Percentiles rank a stretch among this genome's conserved stretches.
Conservation (phyloP, 2,888 invertebrate genomes). For the Heliconius hortense region DNA sequence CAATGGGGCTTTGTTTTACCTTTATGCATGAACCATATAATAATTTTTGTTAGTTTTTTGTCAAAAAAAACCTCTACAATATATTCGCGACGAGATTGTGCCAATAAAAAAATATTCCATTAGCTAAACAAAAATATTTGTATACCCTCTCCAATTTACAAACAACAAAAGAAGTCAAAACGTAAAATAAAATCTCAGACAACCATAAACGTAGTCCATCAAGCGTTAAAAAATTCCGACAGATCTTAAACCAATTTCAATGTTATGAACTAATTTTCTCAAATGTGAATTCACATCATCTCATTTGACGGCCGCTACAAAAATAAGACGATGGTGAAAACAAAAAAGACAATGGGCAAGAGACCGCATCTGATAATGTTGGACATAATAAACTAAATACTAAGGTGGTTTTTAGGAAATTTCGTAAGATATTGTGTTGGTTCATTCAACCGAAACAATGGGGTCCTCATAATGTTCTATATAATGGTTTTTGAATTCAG, state of each 20-base stretch:
- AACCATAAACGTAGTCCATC: conserved; percentile 42
- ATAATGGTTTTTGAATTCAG: conserved; percentile 77
- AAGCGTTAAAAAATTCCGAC: conserved; percentile 41
- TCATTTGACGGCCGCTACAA: conserved; percentile 46
- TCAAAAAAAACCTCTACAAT: not conserved
- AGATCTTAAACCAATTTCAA: conserved; percentile 40
- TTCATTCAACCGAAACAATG: conserved; percentile 78
- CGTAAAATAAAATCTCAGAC: conserved; percentile 34
- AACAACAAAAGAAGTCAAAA: conserved; percentile 21
- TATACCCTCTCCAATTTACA: not conserved
- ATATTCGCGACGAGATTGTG: not conserved
- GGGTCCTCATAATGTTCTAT: conserved; percentile 72
- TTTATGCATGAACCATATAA: conserved; percentile 22
- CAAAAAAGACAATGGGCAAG: conserved; percentile 64
- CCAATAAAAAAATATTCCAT: not conserved
- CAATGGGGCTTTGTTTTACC: conserved; percentile 41
- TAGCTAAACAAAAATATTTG: not conserved
- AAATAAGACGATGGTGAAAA: conserved; percentile 47
- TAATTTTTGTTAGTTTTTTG: conserved; percentile 27
- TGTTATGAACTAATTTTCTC: conserved; percentile 46
- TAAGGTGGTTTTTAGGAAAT: conserved; percentile 76
- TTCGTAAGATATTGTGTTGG: conserved; percentile 79
- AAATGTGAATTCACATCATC: conserved; percentile 48
- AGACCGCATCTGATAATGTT: conserved; percentile 65
- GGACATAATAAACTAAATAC: conserved; percentile 73